These are phyloP conservation scores for Pristionchus maxplancki DNA, from an alignment of 2,888 invertebrate species.

Conservation along the genomic window DNA sequence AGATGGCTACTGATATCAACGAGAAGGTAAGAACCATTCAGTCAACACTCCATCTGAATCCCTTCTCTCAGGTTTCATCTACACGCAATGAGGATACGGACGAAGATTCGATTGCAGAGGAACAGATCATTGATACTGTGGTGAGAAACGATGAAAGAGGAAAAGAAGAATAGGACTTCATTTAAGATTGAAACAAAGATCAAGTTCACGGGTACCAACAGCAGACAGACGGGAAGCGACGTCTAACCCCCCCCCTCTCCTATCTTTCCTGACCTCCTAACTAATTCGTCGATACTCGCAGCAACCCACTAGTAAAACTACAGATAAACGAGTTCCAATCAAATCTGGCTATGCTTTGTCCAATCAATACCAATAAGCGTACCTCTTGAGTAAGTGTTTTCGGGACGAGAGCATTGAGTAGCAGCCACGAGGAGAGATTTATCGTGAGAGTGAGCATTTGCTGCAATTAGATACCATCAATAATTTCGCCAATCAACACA, in stretches of 20 bases:
- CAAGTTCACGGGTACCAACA: constrained; percentile 10
- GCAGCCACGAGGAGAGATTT: constrained; percentile 76
- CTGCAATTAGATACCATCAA: constrained; percentile 61
- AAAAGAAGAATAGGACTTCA: not conserved
- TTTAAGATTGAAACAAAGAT: not conserved
- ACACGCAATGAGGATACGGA: not conserved
- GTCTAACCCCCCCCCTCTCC: not conserved
- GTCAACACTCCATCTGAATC: no score
- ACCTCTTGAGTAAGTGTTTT: constrained; percentile 59
- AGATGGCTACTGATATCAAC: not conserved
- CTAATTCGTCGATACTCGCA: not conserved
- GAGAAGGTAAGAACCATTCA: not conserved
- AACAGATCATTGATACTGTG: no score
- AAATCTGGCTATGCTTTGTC: no score
- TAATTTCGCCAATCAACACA: not conserved
- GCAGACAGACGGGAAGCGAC: constrained; percentile 22
- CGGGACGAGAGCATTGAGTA: constrained; percentile 76
- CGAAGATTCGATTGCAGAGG: not conserved
- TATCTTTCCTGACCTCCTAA: not conserved
- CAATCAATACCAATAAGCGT: not conserved
- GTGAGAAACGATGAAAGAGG: not conserved
- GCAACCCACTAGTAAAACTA: not conserved
- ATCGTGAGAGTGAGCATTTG: constrained; percentile 75
- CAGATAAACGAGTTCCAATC: not conserved
- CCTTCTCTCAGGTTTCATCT: not conserved